These are phyloP conservation scores for Aricia artaxerxes DNA, from an alignment of 2,888 invertebrate species.

Conservation along the genomic window DNA sequence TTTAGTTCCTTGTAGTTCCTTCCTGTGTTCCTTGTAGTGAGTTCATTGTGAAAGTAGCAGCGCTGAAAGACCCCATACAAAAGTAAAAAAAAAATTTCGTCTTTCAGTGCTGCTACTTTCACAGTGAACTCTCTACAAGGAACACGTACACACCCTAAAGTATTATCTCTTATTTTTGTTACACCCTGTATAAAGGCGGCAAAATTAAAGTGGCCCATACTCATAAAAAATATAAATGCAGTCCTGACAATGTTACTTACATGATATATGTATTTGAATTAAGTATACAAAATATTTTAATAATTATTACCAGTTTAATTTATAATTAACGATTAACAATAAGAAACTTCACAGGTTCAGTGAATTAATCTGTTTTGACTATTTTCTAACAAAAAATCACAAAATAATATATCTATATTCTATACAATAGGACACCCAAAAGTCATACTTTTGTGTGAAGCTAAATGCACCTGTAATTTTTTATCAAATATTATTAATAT, in stretches of 20 bases:
- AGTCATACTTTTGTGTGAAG: background rate
- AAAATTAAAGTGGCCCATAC: no score
- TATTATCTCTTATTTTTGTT: no score
- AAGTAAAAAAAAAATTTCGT: no score
- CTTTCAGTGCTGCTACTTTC: no score
- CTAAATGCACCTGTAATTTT: background rate
- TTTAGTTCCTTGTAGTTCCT: no score
- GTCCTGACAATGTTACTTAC: background rate
- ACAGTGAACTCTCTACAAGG: no score
- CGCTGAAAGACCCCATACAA: no score
- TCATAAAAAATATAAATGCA: no score
- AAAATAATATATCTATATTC: background rate
- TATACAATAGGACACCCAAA: background rate
- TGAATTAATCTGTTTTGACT: background rate
- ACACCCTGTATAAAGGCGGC: no score
- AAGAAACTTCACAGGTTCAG: background rate
- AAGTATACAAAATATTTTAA: background rate
- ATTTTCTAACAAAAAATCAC: slow-evolving; percentile 4
- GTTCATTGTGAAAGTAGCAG: no score
- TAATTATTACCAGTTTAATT: background rate
- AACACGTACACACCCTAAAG: no score
- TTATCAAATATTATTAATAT: background rate
- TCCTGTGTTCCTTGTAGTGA: no score
- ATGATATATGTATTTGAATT: background rate
- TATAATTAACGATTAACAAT: background rate